Percentiles rank a stretch among this genome's conserved stretches.
Conservation (phyloP, 2,113 vertebrate genomes). For the Oplegnathus fasciatus region DNA sequence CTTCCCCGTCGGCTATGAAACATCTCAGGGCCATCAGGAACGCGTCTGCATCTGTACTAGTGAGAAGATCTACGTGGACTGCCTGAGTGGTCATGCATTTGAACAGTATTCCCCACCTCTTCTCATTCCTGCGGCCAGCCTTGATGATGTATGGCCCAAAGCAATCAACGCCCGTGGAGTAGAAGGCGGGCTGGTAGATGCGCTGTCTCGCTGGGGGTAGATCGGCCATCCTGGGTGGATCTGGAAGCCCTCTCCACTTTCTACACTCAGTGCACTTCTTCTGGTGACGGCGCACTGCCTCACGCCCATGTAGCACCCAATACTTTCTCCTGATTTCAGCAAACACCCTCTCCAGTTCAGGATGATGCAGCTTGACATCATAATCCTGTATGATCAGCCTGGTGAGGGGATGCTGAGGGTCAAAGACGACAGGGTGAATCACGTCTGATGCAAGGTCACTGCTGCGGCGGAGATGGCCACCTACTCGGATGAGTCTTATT, state of each 20-base stretch:
- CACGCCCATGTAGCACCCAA: not conserved
- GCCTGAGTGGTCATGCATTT: not conserved
- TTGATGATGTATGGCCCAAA: not conserved
- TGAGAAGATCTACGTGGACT: no score
- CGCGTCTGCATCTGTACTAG: no score
- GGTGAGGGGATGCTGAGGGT: not conserved
- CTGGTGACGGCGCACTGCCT: not conserved
- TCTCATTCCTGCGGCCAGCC: not conserved
- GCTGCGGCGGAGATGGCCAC: not conserved
- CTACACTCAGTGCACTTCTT: not conserved
- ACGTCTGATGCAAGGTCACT: not conserved
- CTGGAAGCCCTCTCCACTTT: not conserved
- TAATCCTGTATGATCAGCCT: not conserved
- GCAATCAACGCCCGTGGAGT: not conserved
- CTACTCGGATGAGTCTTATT: not conserved
- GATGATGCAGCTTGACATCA: not conserved
- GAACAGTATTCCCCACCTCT: not conserved
- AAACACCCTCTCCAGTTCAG: not conserved
- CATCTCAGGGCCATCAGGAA: no score
- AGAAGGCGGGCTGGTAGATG: not conserved
- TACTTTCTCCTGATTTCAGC: not conserved
- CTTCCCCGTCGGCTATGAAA: no score
- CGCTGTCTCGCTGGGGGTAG: not conserved
- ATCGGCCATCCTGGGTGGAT: not conserved
- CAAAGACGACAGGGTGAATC: not conserved